Conservation (phyloP, 2,888 invertebrate species). For the Beris morrisii region DNA sequence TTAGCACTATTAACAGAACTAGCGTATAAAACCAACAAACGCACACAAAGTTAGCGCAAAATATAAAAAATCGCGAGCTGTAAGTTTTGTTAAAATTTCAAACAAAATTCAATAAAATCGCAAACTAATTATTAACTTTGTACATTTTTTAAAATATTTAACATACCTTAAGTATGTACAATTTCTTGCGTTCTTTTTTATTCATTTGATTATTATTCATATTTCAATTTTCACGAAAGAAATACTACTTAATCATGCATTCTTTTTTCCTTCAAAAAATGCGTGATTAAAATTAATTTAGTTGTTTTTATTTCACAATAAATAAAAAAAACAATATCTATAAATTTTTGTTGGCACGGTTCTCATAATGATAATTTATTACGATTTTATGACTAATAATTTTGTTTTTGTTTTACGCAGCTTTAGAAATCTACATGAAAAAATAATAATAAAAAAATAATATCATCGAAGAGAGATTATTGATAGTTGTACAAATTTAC, state of each 20-base stretch:
- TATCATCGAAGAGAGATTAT: not conserved
- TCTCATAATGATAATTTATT: too few species aligned
- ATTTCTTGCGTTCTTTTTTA: slow-evolving; percentile 31
- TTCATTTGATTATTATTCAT: slow-evolving; percentile 35
- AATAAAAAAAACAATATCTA: too few species aligned
- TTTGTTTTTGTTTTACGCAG: slow-evolving; percentile 7
- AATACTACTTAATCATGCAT: not conserved
- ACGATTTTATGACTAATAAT: too few species aligned
- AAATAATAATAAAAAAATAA: slow-evolving; percentile 12
- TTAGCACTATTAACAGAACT: too few species aligned
- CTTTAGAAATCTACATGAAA: slow-evolving; percentile 10
- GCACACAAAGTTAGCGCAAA: slow-evolving; percentile 42
- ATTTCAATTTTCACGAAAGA: slow-evolving; percentile 38
- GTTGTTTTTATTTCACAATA: too few species aligned
- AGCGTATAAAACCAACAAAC: too few species aligned
- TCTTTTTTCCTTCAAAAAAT: too few species aligned
- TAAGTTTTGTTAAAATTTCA: slow-evolving; percentile 22
- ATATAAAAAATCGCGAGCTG: slow-evolving; percentile 35
- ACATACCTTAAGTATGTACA: not conserved
- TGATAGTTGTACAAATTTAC: slow-evolving; percentile 8
- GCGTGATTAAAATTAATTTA: too few species aligned
- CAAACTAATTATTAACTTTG: not conserved
- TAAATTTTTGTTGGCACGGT: too few species aligned
- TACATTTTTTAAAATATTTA: not conserved
- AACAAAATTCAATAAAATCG: not conserved